Percentiles rank a stretch among this genome's conserved stretches.
Conservation (phyloP, 2,113 vertebrate species). For the Rhinogobius similis region DNA sequence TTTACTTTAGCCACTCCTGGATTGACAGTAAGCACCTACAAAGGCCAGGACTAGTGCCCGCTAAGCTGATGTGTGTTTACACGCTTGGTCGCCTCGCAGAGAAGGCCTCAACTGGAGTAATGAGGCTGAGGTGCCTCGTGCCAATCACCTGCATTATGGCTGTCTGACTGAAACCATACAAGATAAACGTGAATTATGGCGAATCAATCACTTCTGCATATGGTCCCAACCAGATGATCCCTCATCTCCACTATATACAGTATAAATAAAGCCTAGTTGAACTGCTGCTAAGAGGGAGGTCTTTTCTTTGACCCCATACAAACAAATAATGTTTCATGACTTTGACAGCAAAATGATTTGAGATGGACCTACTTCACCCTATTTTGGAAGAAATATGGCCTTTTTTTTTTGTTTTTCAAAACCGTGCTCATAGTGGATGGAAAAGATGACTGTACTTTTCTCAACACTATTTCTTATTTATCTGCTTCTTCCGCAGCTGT, state of each 20-base stretch:
- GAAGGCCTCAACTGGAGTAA: slow-evolving; percentile 39
- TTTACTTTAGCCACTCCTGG: slow-evolving; percentile 54
- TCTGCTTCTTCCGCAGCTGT: too few species aligned
- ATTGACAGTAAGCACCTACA: slow-evolving; percentile 62
- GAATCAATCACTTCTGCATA: slow-evolving; percentile 28
- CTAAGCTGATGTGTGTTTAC: slow-evolving; percentile 63
- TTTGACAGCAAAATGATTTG: too few species aligned
- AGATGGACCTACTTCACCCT: too few species aligned
- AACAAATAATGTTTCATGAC: too few species aligned
- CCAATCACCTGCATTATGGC: slow-evolving; percentile 47
- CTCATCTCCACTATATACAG: slow-evolving; percentile 11
- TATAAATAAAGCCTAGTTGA: background rate
- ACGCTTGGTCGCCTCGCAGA: slow-evolving; percentile 42
- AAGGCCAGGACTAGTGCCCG: slow-evolving; percentile 41
- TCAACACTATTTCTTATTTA: too few species aligned
- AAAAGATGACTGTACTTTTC: too few species aligned
- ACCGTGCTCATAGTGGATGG: too few species aligned
- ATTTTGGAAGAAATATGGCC: too few species aligned
- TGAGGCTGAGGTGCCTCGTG: slow-evolving; percentile 34
- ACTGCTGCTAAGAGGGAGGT: slow-evolving; percentile 12
- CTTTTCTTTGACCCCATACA: slow-evolving; percentile 2
- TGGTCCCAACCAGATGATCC: slow-evolving; percentile 14
- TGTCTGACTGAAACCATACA: slow-evolving; percentile 14
- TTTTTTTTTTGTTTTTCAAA: too few species aligned
- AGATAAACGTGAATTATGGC: slow-evolving; percentile 20